Conservation (phyloP, 2,113 vertebrate species). For the Saguinus imperator region DNA sequence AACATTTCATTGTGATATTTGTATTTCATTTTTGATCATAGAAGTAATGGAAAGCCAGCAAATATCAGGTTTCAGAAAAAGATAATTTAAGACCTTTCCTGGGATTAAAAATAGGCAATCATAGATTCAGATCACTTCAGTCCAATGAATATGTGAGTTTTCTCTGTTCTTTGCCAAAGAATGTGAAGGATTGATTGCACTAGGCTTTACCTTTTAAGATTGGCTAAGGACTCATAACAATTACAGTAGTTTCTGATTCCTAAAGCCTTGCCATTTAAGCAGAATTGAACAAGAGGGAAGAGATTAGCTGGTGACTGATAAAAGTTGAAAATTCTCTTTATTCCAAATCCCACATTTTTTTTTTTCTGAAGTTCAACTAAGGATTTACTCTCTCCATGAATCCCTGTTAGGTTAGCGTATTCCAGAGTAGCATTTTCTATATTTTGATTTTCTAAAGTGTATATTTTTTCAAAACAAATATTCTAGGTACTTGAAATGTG, state of each 20-base stretch:
- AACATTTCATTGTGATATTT: not conserved
- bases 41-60: not conserved
- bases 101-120: not conserved
- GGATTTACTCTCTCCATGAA: not conserved
- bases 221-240: not conserved
- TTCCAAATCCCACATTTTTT: not conserved
- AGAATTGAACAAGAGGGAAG: not conserved
- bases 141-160: not conserved
- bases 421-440: not conserved
- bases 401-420: not conserved
- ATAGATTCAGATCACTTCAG: not conserved
- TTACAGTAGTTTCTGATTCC: not conserved
- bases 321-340: not conserved
- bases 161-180: slow-evolving; percentile 2
- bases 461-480: not conserved
- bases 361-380: not conserved
- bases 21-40: not conserved
- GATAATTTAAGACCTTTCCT: slow-evolving; percentile 38
- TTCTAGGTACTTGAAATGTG: not conserved
- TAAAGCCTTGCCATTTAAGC: slow-evolving; percentile 22
- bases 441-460: not conserved
- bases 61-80: not conserved
- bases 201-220: not conserved
- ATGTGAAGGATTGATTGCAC: not conserved
- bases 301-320: not conserved